Evolutionary conservation across 2,888 invertebrate genomes (phyloP).

Genomic region (Ryuthela nishihirai): DNA sequence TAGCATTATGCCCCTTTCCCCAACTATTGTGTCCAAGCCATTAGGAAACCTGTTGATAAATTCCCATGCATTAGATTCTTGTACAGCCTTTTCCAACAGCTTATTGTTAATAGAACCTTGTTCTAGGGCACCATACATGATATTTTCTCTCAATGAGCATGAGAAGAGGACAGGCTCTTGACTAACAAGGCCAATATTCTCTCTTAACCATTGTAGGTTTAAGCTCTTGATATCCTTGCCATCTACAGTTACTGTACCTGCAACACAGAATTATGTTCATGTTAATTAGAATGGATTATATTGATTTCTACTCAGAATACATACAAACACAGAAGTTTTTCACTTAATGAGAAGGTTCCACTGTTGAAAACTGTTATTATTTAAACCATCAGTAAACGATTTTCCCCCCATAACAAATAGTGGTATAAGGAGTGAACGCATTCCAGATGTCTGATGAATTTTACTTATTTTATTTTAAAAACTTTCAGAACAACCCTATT

Average conservation of each 20-base stretch:
- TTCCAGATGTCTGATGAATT: too few relatives aligned
- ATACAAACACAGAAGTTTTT: too few relatives aligned
- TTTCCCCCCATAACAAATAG: too few relatives aligned
- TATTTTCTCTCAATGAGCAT: constrained; percentile 82
- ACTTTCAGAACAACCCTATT: too few relatives aligned
- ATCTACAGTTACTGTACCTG: constrained; percentile 70
- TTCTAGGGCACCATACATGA: constrained; percentile 68
- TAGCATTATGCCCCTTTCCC: constrained; percentile 81
- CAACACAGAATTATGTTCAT: constrained; percentile 26
- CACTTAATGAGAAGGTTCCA: too few relatives aligned
- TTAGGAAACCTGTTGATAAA: constrained; percentile 62
- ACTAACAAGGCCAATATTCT: constrained; percentile 82
- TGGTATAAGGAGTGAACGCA: too few relatives aligned
- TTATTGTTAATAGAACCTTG: constrained; percentile 56
- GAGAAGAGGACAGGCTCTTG: constrained; percentile 94
- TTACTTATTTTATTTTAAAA: too few relatives aligned
- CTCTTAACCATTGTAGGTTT: constrained; percentile 79
- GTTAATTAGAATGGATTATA: too few relatives aligned
- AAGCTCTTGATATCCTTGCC: constrained; percentile 68
- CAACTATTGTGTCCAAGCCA: constrained; percentile 78
- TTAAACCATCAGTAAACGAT: too few relatives aligned
- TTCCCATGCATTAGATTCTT: constrained; percentile 79
- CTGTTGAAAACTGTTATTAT: too few relatives aligned
- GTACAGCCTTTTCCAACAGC: constrained; percentile 61
- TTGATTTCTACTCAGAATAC: too few relatives aligned